phyloP scores from a whole-genome alignment of 2,888 invertebrate genomes.

The Melieria crassipennis region DNA sequence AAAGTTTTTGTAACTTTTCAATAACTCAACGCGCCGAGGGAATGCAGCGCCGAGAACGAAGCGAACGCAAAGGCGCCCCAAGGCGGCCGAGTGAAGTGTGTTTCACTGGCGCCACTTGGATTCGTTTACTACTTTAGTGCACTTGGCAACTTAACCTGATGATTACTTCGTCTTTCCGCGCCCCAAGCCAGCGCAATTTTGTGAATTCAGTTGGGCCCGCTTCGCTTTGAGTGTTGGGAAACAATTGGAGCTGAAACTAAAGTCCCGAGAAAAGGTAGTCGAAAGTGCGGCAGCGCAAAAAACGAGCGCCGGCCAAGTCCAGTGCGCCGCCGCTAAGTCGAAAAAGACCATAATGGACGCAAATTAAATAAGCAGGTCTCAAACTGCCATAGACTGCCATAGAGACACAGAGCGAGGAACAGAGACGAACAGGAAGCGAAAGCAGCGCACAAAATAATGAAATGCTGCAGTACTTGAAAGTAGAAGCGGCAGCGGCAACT shows the following conservation, averaged over 20 bases:
- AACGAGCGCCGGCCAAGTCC: neutral
- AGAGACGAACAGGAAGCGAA: neutral
- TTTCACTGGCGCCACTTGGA: too few relatives aligned
- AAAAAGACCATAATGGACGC: slow-evolving; percentile 10
- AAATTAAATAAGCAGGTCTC: slow-evolving; percentile 7
- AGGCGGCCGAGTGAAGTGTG: too few relatives aligned
- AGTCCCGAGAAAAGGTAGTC: neutral
- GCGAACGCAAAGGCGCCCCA: too few relatives aligned
- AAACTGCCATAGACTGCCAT: neutral
- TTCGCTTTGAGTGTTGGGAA: neutral
- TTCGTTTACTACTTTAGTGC: neutral
- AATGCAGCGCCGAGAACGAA: too few relatives aligned
- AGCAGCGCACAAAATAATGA: slow-evolving; percentile 12
- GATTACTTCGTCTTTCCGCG: slow-evolving; percentile 2
- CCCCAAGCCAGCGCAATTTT: neutral
- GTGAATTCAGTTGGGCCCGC: neutral
- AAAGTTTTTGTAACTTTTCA: too few relatives aligned
- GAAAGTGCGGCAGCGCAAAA: neutral
- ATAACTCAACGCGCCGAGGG: too few relatives aligned
- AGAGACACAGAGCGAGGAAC: neutral
- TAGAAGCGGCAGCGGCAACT: neutral
- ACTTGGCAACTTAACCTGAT: slow-evolving; percentile 20
- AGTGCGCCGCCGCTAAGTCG: neutral
- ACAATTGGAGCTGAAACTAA: slow-evolving; percentile 7
- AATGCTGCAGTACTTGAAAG: slow-evolving; percentile 18